Conservation (phyloP, 2,888 invertebrate species). For the Smittia sp. region DNA sequence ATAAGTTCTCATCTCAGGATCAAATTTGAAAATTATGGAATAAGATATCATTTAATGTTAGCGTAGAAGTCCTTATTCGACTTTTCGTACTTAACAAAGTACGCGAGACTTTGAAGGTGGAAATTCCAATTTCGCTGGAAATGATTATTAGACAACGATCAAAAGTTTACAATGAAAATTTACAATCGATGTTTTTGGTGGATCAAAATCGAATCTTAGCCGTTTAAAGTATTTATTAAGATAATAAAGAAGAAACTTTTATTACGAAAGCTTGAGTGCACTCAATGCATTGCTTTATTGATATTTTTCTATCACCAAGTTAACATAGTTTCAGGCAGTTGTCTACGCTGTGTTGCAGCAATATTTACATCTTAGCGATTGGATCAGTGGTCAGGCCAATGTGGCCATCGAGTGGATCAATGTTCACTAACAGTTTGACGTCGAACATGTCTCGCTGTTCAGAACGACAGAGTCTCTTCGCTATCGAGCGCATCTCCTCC, state of each 20-base stretch:
- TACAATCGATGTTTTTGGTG: too few species aligned
- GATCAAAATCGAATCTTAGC: too few species aligned
- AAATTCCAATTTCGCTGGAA: neutral
- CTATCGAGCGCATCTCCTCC: conserved; percentile 49
- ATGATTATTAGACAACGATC: neutral
- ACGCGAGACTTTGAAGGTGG: neutral
- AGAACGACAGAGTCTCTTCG: conserved; percentile 48
- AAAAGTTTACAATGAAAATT: neutral
- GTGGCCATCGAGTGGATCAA: neutral
- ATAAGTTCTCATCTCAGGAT: conserved; percentile 12
- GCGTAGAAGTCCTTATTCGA: too few species aligned
- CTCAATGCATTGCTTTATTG: too few species aligned
- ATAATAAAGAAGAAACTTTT: neutral
- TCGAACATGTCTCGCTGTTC: neutral
- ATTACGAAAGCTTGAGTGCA: too few species aligned
- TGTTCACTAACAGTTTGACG: neutral
- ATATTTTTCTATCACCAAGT: too few species aligned
- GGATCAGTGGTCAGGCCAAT: neutral
- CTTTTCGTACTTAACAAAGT: neutral
- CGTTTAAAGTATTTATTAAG: neutral
- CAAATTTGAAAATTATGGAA: neutral
- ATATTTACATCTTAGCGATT: neutral
- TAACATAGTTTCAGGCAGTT: too few species aligned
- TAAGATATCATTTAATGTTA: neutral
- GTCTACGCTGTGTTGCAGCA: too few species aligned